Percentiles rank a stretch among this genome's conserved stretches.
phyloP scores from a whole-genome alignment of 2,113 vertebrate genomes.

The Turnix velox region DNA sequence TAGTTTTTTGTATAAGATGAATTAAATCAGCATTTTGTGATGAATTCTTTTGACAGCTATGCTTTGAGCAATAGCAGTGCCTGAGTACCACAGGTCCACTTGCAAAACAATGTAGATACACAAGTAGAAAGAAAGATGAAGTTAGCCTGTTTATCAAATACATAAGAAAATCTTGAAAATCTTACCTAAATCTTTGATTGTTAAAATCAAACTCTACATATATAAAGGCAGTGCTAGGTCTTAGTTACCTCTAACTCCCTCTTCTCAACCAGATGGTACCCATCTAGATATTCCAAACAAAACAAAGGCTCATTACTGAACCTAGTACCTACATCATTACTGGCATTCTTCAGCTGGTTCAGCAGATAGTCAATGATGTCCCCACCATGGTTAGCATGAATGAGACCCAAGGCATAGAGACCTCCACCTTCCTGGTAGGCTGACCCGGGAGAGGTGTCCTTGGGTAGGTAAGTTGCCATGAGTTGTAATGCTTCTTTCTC shows the following conservation, averaged over 20 bases:
- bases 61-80: background rate
- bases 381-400: constrained; percentile 97
- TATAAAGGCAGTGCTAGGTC: too few relatives aligned
- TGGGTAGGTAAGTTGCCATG: constrained; percentile 97
- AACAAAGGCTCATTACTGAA: background rate
- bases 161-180: background rate
- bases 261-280: background rate
- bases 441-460: constrained; percentile 97
- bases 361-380: constrained; percentile 98
- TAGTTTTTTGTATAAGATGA: background rate
- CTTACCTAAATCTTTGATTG: background rate
- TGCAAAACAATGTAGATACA: background rate
- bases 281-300: background rate
- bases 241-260: background rate
- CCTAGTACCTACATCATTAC: constrained; percentile 87
- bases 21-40: background rate
- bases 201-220: background rate
- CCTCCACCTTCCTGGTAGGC: constrained; percentile 98
- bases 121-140: background rate
- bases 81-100: background rate
- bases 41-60: background rate
- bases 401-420: constrained; percentile 94
- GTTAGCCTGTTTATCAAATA: background rate
- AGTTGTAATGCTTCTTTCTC: constrained; percentile 97
- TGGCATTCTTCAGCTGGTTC: constrained; percentile 96